These are phyloP conservation scores for Drosophila suzukii DNA, from an alignment of 1,140 invertebrate species.

Conservation along the genomic window DNA sequence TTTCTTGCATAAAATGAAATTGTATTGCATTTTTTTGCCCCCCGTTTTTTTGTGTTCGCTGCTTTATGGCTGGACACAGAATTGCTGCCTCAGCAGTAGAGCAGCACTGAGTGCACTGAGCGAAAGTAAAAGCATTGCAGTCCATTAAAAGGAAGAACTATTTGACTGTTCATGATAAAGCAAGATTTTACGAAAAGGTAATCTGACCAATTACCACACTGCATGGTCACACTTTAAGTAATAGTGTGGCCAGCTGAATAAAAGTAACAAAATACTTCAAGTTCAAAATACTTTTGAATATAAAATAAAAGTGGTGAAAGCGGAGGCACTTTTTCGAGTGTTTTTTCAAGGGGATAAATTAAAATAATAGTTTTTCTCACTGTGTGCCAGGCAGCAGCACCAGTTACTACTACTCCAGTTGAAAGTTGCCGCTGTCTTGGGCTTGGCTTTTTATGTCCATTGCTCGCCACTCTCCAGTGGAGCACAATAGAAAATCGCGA, in stretches of 20 bases:
- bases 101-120: constrained; percentile 7
- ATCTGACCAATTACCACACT: no score
- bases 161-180: background rate
- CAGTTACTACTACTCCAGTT: constrained; percentile 50
- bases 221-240: background rate
- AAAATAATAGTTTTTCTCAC: constrained; percentile 3
- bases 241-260: background rate
- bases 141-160: background rate
- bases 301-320: background rate
- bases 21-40: constrained; percentile 67
- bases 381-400: constrained; percentile 21
- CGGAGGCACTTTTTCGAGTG: background rate
- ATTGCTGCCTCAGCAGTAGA: constrained; percentile 62
- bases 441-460: constrained; percentile 66
- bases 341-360: background rate
- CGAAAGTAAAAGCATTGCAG: background rate
- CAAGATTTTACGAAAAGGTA: no score
- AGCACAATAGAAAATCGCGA: constrained; percentile 79
- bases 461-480: constrained; percentile 22
- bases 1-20: constrained; percentile 82
- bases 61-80: constrained; percentile 76
- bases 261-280: background rate
- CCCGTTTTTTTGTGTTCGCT: constrained; percentile 38
- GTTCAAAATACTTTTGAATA: background rate
- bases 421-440: constrained; percentile 65